Evolutionary conservation across 2,888 invertebrate genomes (phyloP), one percentile per base, ranked within the genome.

Genomic region (Scaeva pyrastri): DNA sequence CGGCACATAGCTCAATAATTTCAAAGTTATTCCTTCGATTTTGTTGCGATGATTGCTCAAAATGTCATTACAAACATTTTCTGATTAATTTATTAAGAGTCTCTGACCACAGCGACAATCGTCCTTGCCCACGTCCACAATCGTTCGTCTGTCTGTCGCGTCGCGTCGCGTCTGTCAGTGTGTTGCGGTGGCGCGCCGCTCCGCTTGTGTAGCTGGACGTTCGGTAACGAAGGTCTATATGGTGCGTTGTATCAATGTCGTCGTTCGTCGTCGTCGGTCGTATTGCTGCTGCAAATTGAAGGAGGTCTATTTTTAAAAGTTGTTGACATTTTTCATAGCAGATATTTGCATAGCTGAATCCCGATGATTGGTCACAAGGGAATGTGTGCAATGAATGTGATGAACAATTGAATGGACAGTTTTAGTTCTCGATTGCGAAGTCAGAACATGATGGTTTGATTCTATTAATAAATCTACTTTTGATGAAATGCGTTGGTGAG

Each of bases 1-100:
- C 70, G 73, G 50, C 58, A 56, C 81, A 86, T 86, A 82, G 86
- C 82, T 86, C 77, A 86, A 81, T 77, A 86, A 86, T 81, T 86
- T 77, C 55, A 55, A 73, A 81, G 86, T 56, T 81, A 81, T 81
- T 86, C 52, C 64, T 45, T 70, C 70, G 77, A 74, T 71, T 70
- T 68, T 21, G 82, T 66, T 73, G 81, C 77, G 74, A 82, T 77
- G 82, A 86, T 86, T 86, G 86, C 86, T 82, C 77, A 74, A 82
- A 82, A 82, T 86, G 86, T 81, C 86, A 86, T 86, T 86, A 86
- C 77, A 70, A 58, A 71, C 62, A 74, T 86, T 77, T 85, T 74
- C 71, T 82, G 86, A 82, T 86, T 86, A 86, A 86, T 86, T 86
- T 86, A 86, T 86, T 86, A 86, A 86, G 74, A 77, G 74, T 64